Percentiles rank a stretch among this genome's conserved stretches.
These are phyloP conservation scores for Sipha flava DNA, from an alignment of 1,140 invertebrate genomes.

Conservation along the genomic window DNA sequence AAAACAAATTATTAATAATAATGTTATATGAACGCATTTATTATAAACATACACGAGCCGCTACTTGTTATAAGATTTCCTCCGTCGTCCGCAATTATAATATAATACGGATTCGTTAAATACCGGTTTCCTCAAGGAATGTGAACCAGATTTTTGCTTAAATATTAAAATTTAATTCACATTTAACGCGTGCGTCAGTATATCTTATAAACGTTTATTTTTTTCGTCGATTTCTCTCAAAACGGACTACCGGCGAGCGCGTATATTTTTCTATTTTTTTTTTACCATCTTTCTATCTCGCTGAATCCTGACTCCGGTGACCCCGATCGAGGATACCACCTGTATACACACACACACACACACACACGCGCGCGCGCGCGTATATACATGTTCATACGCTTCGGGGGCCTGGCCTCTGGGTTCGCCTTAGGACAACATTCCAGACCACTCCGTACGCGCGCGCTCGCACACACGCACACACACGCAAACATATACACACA, in stretches of 20 bases:
- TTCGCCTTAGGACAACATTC: conserved; percentile 31
- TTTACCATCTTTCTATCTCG: neutral
- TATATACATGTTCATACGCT: neutral
- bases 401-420: conserved; percentile 32
- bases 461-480: neutral
- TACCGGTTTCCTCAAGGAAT: neutral
- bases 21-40: neutral
- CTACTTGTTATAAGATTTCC: no score
- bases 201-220: neutral
- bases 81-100: no score
- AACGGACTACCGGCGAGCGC: conserved; percentile 9
- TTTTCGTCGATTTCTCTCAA: conserved; percentile 29
- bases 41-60: no score
- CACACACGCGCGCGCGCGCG: neutral
- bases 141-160: conserved; percentile 28
- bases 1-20: neutral
- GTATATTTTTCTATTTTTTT: neutral
- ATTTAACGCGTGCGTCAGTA: neutral
- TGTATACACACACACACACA: neutral
- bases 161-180: conserved; percentile 13
- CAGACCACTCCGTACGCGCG: conserved; percentile 7
- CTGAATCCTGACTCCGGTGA: conserved; percentile 29
- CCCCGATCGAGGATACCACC: conserved; percentile 25
- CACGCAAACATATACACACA: neutral
- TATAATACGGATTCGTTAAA: neutral